These are phyloP conservation scores for Pherbina coryleti DNA, from an alignment of 2,888 invertebrate species.

Conservation along the genomic window DNA sequence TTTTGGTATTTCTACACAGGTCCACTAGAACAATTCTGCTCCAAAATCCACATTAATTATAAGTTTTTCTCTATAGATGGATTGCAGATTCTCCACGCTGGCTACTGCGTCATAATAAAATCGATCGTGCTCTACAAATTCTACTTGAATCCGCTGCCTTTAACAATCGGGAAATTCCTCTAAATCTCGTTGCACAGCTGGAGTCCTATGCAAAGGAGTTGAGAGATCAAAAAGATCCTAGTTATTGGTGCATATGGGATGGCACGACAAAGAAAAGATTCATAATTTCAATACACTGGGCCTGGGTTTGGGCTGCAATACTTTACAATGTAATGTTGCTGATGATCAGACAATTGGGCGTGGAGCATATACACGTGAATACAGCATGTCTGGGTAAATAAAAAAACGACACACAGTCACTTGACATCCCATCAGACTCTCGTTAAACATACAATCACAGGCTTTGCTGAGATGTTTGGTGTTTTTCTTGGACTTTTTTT, in stretches of 20 bases:
- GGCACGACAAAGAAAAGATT: conserved; percentile 60
- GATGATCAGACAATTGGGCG: conserved; percentile 68
- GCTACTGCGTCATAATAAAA: conserved; percentile 63
- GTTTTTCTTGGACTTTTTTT: conserved; percentile 65
- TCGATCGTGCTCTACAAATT: conserved; percentile 62
- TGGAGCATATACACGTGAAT: conserved; percentile 66
- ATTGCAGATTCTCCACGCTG: conserved; percentile 70
- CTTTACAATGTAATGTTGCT: conserved; percentile 68
- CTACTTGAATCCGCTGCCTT: conserved; percentile 65
- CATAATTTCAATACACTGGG: conserved; percentile 60
- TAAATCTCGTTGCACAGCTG: conserved; percentile 64
- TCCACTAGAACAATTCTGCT: conserved; percentile 29
- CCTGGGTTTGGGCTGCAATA: conserved; percentile 65
- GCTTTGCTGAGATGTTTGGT: conserved; percentile 68
- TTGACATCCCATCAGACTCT: no score
- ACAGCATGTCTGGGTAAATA: conserved; percentile 66
- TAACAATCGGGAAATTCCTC: conserved; percentile 66
- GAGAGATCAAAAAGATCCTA: conserved; percentile 41
- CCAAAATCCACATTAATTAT: background rate
- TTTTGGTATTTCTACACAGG: conserved; percentile 66
- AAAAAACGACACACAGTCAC: background rate
- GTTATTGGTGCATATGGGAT: conserved; percentile 67
- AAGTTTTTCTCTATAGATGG: conserved; percentile 55
- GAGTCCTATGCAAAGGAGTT: conserved; percentile 56
- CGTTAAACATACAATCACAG: conserved; percentile 40